phyloP scores from a whole-genome alignment of 2,888 invertebrate species.

The Pollenia angustigena region DNA sequence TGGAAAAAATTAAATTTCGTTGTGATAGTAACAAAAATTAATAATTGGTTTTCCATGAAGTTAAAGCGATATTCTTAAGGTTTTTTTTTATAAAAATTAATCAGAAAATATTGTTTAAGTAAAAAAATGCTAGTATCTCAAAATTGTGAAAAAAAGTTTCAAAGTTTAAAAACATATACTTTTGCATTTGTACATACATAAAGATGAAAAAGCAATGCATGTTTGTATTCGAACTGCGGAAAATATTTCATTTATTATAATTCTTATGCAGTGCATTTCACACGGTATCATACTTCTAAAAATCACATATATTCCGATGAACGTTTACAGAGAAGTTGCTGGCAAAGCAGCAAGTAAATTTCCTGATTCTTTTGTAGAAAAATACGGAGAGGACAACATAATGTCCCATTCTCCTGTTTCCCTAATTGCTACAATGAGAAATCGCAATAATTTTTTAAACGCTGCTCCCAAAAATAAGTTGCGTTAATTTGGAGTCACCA shows the following conservation, averaged over 20 bases:
- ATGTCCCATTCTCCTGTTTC: too few species aligned
- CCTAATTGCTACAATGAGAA: too few species aligned
- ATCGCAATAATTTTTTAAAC: too few species aligned
- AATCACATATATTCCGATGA: constrained; percentile 19
- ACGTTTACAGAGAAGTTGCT: constrained; percentile 37
- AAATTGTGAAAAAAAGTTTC: not conserved
- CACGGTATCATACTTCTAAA: not conserved
- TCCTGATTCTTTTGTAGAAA: constrained; percentile 54
- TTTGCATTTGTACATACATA: not conserved
- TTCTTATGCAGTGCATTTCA: not conserved
- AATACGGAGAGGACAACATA: constrained; percentile 35
- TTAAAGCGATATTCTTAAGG: not conserved
- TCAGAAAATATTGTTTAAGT: not conserved
- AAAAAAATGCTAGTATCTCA: constrained; percentile 9
- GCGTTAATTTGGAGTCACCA: too few species aligned
- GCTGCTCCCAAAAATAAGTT: too few species aligned
- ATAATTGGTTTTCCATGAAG: constrained; percentile 4
- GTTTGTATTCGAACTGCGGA: not conserved
- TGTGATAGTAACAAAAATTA: not conserved
- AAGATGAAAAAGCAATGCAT: not conserved
- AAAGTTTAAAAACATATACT: not conserved
- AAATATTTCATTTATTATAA: not conserved
- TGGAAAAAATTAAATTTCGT: constrained; percentile 1
- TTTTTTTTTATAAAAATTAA: not conserved
- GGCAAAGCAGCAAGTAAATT: constrained; percentile 22